Evolutionary conservation across 2,888 invertebrate genomes (phyloP).

Genomic region (Mesorhabditis spiculigera): DNA sequence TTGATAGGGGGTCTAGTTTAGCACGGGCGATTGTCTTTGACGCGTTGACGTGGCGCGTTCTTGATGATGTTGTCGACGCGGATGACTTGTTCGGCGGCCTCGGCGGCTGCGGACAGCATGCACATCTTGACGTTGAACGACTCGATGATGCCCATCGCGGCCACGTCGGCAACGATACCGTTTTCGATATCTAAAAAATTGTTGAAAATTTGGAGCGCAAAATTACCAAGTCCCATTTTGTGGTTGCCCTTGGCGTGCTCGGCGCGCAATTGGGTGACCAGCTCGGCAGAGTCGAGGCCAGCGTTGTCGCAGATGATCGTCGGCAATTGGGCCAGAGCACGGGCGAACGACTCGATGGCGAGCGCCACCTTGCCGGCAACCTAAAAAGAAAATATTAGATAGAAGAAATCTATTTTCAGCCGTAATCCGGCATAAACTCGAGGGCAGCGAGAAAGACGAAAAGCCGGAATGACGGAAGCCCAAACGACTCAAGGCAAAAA

Average conservation of each 20-base stretch:
- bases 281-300: conserved; percentile 92
- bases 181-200: conserved; percentile 76
- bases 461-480: no score
- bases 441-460: neutral
- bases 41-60: conserved; percentile 55
- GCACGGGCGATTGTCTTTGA: conserved; percentile 51
- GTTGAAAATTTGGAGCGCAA: neutral
- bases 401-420: conserved; percentile 6
- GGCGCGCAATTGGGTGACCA: conserved; percentile 85
- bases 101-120: conserved; percentile 76
- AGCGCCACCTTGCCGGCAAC: conserved; percentile 88
- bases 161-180: conserved; percentile 85
- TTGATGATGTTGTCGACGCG: conserved; percentile 95
- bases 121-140: conserved; percentile 94
- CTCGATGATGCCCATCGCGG: conserved; percentile 85
- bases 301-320: conserved; percentile 97
- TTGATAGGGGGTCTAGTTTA: conserved; percentile 20
- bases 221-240: conserved; percentile 75
- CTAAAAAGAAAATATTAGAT: conserved; percentile 11
- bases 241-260: conserved; percentile 78
- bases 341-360: conserved; percentile 90
- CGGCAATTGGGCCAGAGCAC: conserved; percentile 77
- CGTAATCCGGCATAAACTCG: neutral
- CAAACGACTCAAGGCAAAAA: neutral
- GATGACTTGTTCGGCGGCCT: conserved; percentile 80